Conservation (phyloP, 2,113 vertebrate species). For the Aleadryas rufinucha region DNA sequence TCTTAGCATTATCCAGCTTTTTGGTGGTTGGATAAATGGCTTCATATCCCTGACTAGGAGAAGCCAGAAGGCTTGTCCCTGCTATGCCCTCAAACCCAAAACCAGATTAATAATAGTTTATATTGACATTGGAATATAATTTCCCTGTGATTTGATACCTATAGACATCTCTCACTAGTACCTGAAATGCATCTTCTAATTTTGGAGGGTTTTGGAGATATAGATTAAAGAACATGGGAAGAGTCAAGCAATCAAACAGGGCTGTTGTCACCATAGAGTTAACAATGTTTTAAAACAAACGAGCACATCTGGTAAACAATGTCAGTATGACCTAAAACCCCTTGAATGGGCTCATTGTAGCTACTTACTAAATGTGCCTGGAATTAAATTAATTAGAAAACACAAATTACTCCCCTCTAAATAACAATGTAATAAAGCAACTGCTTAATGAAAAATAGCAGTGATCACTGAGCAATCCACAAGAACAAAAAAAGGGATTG, state of each 20-base stretch:
- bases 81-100: not conserved
- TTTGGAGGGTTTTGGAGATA: not conserved
- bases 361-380: slow-evolving; percentile 41
- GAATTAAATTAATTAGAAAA: slow-evolving; percentile 63
- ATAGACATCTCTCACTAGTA: not conserved
- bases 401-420: slow-evolving; percentile 51
- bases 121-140: not conserved
- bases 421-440: slow-evolving; percentile 50
- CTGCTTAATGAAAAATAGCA: slow-evolving; percentile 58
- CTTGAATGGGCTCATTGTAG: slow-evolving; percentile 27
- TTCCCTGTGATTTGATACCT: not conserved
- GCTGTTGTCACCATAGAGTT: slow-evolving; percentile 15
- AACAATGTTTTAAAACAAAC: slow-evolving; percentile 36
- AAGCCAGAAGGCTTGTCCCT: not conserved
- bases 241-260: not conserved
- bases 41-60: not conserved
- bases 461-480: slow-evolving; percentile 33
- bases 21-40: not conserved
- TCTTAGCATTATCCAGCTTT: not conserved
- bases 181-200: not conserved
- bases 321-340: slow-evolving; percentile 47
- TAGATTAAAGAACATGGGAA: not conserved
- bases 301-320: slow-evolving; percentile 42
- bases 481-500: not conserved
- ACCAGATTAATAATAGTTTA: not conserved